Evolutionary conservation across 2,113 vertebrate species (phyloP), one percentile per base, ranked within the genome.

Genomic region (Actenoides hombroni): DNA sequence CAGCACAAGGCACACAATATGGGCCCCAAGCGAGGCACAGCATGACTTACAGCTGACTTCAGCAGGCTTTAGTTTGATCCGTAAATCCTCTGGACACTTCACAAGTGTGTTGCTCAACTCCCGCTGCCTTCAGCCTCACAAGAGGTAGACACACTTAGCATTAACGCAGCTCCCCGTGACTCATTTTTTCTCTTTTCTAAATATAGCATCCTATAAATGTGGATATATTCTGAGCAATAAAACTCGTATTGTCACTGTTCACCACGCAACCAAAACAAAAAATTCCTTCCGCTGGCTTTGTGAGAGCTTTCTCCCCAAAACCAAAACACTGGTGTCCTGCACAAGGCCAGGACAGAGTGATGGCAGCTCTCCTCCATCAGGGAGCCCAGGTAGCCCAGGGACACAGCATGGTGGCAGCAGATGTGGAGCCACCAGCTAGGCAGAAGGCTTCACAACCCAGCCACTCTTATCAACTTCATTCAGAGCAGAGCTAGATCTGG

Each of bases 131-230:
- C 74, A 76, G 94, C 93, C 86, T 91, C 84, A 37, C 65, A 88
- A 94, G 86, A 92, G 81, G 79, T 80, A 93, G 90, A 80, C 88
- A 77, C 83, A 93, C 83, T 74, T 28, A 35, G 35, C 53, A 89
- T 92, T 84, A 95, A 81, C 96, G 91, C 78, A 92, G 91, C 44
- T 92, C 77, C 61, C 48, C 74, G 31, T 95, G 96, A 96, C 86
- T 95, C 94, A 94, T 53, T 95, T 94, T 96, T 95, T 90, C 65
- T 95, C 74, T 65, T 64, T 94, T 94, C 95, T 87, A 97, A 95
- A 95, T 89, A 95, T 91, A 97, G 93, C 70, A 95, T 40, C 89
- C 65, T 56, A 91, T 91, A 96, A 94, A 94, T 0, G 25, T 76
- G 53, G 57, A 91, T 44, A 82, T 15, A 57, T 82, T 95, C 74